Percentiles rank a stretch among this genome's conserved stretches.
These are phyloP conservation scores for Ochropacha duplaris DNA, from an alignment of 2,888 invertebrate species.

Conservation along the genomic window DNA sequence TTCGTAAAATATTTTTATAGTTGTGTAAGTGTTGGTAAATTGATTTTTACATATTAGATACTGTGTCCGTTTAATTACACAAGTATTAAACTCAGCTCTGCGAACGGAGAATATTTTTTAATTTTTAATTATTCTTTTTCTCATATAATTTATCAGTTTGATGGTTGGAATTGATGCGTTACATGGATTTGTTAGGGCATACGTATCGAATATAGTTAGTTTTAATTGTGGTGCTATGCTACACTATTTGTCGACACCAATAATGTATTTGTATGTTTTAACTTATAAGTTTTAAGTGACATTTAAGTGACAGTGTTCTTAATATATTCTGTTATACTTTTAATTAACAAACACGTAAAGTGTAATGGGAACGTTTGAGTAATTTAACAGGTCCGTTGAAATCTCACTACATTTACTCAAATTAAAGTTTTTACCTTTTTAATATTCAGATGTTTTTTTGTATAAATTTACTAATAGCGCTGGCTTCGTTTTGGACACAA, in stretches of 20 bases:
- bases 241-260: slow-evolving; percentile 63
- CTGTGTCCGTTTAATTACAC: slow-evolving; percentile 57
- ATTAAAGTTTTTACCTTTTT: slow-evolving; percentile 1
- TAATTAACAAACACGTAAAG: not conserved
- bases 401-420: slow-evolving; percentile 42
- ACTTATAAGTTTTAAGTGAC: slow-evolving; percentile 62
- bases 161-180: slow-evolving; percentile 48
- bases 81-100: slow-evolving; percentile 59
- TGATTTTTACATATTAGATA: slow-evolving; percentile 70
- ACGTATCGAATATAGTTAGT: slow-evolving; percentile 59
- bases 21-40: slow-evolving; percentile 77
- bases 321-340: slow-evolving; percentile 14
- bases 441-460: not conserved
- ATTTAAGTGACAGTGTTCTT: slow-evolving; percentile 57
- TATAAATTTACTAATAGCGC: not conserved
- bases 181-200: slow-evolving; percentile 51
- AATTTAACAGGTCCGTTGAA: slow-evolving; percentile 19
- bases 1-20: slow-evolving; percentile 81
- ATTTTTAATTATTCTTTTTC: slow-evolving; percentile 27
- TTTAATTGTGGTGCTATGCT: slow-evolving; percentile 74
- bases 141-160: slow-evolving; percentile 23
- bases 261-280: slow-evolving; percentile 61
- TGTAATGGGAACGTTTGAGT: not conserved
- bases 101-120: slow-evolving; percentile 29
- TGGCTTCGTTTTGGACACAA: not conserved